Percentiles rank a stretch among this genome's conserved stretches.
Evolutionary conservation across 2,113 vertebrate genomes (phyloP).

Genomic region (Neolamprologus brichardi): DNA sequence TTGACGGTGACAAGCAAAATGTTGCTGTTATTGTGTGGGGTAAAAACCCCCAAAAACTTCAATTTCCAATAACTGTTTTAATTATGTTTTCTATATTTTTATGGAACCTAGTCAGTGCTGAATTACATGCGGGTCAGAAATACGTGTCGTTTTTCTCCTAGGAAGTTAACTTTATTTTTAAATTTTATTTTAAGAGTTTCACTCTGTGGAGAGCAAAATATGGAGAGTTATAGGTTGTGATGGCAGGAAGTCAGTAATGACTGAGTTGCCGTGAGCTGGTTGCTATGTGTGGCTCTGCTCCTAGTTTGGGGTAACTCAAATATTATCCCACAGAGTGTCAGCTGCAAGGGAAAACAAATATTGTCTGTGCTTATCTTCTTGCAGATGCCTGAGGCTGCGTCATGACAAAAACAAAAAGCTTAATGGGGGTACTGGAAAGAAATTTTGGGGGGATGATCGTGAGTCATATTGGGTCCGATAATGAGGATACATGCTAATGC

Average conservation of each 20-base stretch:
- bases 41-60: fast-evolving
- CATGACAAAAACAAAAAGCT: neutral
- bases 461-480: neutral
- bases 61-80: neutral
- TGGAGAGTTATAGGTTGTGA: neutral
- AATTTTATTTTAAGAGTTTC: neutral
- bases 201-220: neutral
- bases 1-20: neutral
- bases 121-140: neutral
- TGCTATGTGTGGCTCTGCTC: neutral
- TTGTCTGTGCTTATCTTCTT: neutral
- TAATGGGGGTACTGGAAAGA: neutral
- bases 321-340: slow-evolving; percentile 33
- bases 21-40: neutral
- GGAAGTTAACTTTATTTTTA: neutral
- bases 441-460: neutral
- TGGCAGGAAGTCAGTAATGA: slow-evolving; percentile 14
- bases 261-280: neutral
- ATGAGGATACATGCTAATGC: neutral
- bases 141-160: neutral
- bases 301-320: slow-evolving; percentile 17
- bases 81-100: neutral
- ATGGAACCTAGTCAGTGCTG: neutral
- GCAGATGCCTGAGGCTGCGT: neutral
- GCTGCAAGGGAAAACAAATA: slow-evolving; percentile 37